Conservation (phyloP, 2,888 invertebrate genomes). For the Boloria selene region DNA sequence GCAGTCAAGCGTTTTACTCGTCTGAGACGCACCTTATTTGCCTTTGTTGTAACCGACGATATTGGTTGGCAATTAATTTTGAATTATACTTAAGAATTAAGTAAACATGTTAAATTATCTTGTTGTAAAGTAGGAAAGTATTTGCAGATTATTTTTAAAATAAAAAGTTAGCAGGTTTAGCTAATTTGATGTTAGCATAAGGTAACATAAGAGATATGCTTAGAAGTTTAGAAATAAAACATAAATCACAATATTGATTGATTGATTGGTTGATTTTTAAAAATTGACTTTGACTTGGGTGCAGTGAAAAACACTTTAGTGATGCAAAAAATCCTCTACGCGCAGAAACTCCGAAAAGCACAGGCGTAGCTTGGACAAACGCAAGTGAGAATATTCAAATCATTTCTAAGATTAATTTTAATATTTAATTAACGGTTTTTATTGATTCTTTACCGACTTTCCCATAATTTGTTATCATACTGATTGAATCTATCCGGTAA, state of each 20-base stretch:
- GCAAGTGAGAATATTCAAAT: constrained; percentile 3
- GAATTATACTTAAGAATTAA: constrained; percentile 3
- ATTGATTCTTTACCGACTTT: constrained; percentile 13
- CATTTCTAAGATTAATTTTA: neutral
- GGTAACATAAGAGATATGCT: too few relatives aligned
- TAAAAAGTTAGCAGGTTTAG: neutral
- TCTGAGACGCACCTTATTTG: constrained; percentile 17
- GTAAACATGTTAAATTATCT: constrained; percentile 12
- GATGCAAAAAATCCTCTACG: too few relatives aligned
- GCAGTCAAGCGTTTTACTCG: constrained; percentile 38
- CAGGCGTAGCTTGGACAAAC: neutral
- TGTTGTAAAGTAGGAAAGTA: neutral
- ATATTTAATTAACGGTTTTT: constrained; percentile 14
- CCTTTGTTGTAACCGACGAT: constrained; percentile 7
- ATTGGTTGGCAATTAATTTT: constrained; percentile 17
- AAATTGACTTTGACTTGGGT: too few relatives aligned
- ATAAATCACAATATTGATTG: too few relatives aligned
- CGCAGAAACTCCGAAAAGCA: too few relatives aligned
- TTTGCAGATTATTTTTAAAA: neutral
- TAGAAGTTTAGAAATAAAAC: too few relatives aligned
- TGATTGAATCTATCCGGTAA: constrained; percentile 11
- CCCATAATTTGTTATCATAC: constrained; percentile 12
- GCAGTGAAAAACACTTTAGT: too few relatives aligned
- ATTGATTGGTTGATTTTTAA: too few relatives aligned
- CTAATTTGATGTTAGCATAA: too few relatives aligned